These are phyloP conservation scores for Schrankia costaestrigalis DNA, from an alignment of 2,888 invertebrate species.

Conservation along the genomic window DNA sequence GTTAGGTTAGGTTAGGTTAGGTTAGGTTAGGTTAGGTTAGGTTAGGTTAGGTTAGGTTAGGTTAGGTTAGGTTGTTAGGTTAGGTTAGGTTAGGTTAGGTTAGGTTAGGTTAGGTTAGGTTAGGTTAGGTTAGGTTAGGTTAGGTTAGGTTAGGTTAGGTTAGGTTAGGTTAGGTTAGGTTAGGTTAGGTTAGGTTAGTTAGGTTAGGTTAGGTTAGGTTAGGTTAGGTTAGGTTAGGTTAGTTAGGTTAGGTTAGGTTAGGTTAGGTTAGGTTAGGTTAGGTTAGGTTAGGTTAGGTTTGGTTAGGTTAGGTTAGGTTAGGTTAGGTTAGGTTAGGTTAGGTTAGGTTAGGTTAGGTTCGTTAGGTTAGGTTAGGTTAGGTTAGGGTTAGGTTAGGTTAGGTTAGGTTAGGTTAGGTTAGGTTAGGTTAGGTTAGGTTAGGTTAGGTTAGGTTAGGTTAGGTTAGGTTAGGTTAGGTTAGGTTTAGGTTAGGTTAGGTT, in stretches of 20 bases:
- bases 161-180: slow-evolving; percentile 5
- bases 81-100: slow-evolving; percentile 17
- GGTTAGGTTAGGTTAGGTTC: slow-evolving; percentile 22
- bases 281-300: slow-evolving; percentile 13
- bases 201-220: slow-evolving; percentile 25
- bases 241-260: slow-evolving; percentile 36
- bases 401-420: slow-evolving; percentile 22
- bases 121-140: slow-evolving; percentile 32
- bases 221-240: slow-evolving; percentile 34
- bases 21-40: slow-evolving; percentile 22
- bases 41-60: slow-evolving; percentile 28
- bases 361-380: slow-evolving; percentile 27
- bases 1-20: slow-evolving; percentile 25
- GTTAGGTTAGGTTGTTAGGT: slow-evolving; percentile 24
- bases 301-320: slow-evolving; percentile 15
- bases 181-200: slow-evolving; percentile 14
- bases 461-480: slow-evolving; percentile 11
- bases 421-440: slow-evolving; percentile 25
- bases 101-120: slow-evolving; percentile 26
- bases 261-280: slow-evolving; percentile 22
- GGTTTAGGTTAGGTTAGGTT: no score
- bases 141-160: slow-evolving; percentile 23
- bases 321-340: slow-evolving; percentile 23
- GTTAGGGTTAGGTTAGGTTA: slow-evolving; percentile 23
- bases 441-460: slow-evolving; percentile 18